A percentile compares a stretch with the other conserved stretches of the same genome.
Conservation (phyloP, 2,797 vertebrate genomes). For the Scolopax rusticola region DNA sequence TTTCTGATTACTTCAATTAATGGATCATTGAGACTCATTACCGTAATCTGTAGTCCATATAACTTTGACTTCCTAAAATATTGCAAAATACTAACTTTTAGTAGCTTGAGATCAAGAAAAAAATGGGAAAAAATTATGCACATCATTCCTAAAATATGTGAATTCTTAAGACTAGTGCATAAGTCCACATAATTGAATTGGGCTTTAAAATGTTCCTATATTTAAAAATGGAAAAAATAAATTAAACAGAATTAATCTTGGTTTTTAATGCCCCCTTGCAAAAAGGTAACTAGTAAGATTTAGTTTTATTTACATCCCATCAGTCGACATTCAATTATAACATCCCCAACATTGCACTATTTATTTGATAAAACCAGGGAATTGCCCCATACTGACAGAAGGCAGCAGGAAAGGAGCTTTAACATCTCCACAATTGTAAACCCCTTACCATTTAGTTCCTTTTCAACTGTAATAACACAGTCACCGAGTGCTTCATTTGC, state of each 20-base stretch:
- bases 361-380: background rate
- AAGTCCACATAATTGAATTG: background rate
- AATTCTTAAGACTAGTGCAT: background rate
- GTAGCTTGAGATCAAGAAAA: background rate
- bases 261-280: background rate
- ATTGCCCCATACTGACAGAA: background rate
- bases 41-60: background rate
- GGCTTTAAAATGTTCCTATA: background rate
- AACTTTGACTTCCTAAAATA: conserved; percentile 6
- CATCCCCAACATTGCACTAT: background rate
- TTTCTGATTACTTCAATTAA: conserved; percentile 10
- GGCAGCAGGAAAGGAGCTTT: background rate
- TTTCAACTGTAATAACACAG: background rate
- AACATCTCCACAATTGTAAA: background rate
- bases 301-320: background rate
- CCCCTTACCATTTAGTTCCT: background rate
- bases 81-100: background rate
- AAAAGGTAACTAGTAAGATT: background rate
- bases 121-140: background rate
- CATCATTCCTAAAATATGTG: background rate
- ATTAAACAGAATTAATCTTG: background rate
- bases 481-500: background rate
- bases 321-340: background rate
- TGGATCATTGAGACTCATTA: background rate
- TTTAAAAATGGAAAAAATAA: background rate